A percentile compares a stretch with the other conserved stretches of the same genome.
phyloP scores from a whole-genome alignment of 2,888 invertebrate species.

The Epinotia nisella region DNA sequence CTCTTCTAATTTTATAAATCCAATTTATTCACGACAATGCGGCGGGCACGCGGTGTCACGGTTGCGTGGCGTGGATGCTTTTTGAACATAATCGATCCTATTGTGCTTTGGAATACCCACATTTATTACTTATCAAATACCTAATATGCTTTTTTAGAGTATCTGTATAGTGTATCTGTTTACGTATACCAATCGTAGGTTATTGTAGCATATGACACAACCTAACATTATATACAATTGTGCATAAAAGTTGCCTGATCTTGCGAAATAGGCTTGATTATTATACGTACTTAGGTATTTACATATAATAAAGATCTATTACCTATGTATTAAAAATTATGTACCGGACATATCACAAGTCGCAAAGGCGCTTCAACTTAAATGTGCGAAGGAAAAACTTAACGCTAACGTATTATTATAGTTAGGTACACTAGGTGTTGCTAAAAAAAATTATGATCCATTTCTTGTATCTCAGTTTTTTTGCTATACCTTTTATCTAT shows the following conservation, averaged over 20 bases:
- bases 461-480: no score
- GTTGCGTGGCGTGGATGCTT: not conserved
- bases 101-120: slow-evolving; percentile 1
- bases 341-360: no score
- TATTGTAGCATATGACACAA: not conserved
- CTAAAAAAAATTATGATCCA: no score
- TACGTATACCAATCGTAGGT: not conserved
- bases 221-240: not conserved
- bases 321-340: not conserved
- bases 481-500: no score
- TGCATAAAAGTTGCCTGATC: not conserved
- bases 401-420: no score
- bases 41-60: not conserved
- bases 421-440: no score
- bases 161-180: no score
- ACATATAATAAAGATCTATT: no score
- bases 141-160: slow-evolving; percentile 1
- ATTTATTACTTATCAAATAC: slow-evolving; percentile 19
- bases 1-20: slow-evolving; percentile 35
- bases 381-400: no score
- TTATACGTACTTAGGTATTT: not conserved
- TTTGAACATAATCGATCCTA: slow-evolving; percentile 14
- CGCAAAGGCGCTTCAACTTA: no score
- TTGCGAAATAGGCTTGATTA: not conserved
- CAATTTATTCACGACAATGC: slow-evolving; percentile 22